Conservation (phyloP, 2,888 invertebrate species). For the Lasioglossum malachurum region DNA sequence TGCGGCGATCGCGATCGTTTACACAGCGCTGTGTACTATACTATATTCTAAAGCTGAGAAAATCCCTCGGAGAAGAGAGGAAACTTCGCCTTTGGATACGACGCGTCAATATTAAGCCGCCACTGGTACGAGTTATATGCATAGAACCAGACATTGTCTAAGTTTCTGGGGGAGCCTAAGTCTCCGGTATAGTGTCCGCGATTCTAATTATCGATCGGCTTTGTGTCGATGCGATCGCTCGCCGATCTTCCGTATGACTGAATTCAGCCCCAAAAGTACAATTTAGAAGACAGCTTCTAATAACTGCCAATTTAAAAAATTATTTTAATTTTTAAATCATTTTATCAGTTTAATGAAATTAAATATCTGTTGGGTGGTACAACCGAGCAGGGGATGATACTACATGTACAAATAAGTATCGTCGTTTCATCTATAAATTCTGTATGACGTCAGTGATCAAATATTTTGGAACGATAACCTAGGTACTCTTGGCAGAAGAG, state of each 20-base stretch:
- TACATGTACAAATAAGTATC: too few species aligned
- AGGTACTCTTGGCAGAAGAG: not conserved
- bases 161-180: constrained; percentile 52
- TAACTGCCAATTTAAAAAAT: too few species aligned
- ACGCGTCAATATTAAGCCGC: constrained; percentile 64
- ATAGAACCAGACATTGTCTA: constrained; percentile 47
- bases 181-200: constrained; percentile 27
- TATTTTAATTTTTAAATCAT: too few species aligned
- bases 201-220: constrained; percentile 61
- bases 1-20: constrained; percentile 66
- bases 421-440: not conserved
- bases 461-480: not conserved
- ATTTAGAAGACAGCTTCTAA: too few species aligned
- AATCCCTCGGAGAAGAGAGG: constrained; percentile 68
- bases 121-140: constrained; percentile 36
- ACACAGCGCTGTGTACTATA: constrained; percentile 48
- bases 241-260: not conserved
- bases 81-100: constrained; percentile 66
- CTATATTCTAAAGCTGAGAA: constrained; percentile 65
- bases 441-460: not conserved
- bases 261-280: not conserved
- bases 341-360: not conserved
- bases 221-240: constrained; percentile 9
- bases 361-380: too few species aligned
- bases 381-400: too few species aligned